Base-by-base conservation (phyloP, 2,888 invertebrate genomes). In the Macroteleia sp. region DNA sequence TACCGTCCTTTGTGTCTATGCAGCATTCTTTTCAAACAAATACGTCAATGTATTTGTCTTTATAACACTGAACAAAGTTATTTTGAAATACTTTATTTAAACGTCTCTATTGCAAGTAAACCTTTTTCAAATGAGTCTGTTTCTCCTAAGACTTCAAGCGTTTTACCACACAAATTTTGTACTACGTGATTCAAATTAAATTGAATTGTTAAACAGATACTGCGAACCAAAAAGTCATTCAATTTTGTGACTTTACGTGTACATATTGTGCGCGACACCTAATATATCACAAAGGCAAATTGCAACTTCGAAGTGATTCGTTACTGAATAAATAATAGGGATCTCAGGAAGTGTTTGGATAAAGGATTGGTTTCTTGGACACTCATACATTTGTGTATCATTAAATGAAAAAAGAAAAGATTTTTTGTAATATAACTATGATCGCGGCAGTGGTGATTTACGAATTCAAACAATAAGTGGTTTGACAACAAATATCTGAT, bases 1-100 rank as follows among this genome's bases (percentile, higher is more conserved):
- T 48, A 64, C 66, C 74, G 74, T 66, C 74, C 74, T 74, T 59
- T 74, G 66, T 74, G 74, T 74, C 66, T 52, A 59, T 36, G 61
- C 54, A 67, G 54, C 54, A 42, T 56, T 57, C 22, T 59, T 50
- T 17, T 34, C 20, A 9, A 12, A 19, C 19, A 44, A n/a, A n/a
- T n/a, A n/a, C n/a, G n/a, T n/a, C n/a, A n/a, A n/a, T n/a, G n/a
- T n/a, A n/a, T n/a, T n/a, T n/a, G n/a, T n/a, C n/a, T n/a, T n/a
- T n/a, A n/a, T n/a, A 44, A 44, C n/a, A 30, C 32, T 5, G 2
- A 2, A 30, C 61, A 48, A 48, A 48, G 28, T 32, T 10, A 6
- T 25, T 25, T 25, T 46, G 22, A 22, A 39, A 41, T 46, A 32
- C 19, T 6, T 25, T 25, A 5, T 25, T 25, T 5, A 25, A 25